Conservation (phyloP, 2,797 vertebrate species). For the Sebastes baramenuke region DNA sequence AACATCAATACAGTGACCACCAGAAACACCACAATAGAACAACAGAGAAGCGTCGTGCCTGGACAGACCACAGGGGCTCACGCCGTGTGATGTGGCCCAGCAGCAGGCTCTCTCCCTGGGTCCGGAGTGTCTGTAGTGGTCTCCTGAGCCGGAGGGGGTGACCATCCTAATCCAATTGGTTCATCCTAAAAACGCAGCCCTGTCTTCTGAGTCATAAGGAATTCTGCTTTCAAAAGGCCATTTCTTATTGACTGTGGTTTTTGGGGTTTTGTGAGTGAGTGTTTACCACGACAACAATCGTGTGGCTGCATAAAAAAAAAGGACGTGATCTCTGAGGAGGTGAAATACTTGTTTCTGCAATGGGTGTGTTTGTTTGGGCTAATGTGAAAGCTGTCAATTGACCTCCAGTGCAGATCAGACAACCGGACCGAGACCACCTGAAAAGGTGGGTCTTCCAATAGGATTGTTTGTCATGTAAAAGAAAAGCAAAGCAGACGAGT, state of each 20-base stretch:
- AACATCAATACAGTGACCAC: conserved; percentile 63
- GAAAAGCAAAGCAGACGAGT: neutral
- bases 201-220: conserved; percentile 63
- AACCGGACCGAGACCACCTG: neutral
- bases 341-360: neutral
- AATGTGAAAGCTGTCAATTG: neutral
- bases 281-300: conserved; percentile 8
- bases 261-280: conserved; percentile 7
- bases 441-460: neutral
- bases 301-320: conserved; percentile 25
- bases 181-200: conserved; percentile 52
- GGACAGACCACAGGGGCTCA: conserved; percentile 43
- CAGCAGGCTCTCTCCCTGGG: conserved; percentile 36
- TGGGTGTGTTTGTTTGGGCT: neutral
- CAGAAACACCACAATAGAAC: conserved; percentile 63
- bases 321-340: neutral
- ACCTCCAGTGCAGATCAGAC: neutral
- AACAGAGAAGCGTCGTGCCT: conserved; percentile 33
- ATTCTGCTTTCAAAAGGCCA: conserved; percentile 46
- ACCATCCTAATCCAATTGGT: conserved; percentile 53
- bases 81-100: conserved; percentile 69
- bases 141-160: conserved; percentile 39
- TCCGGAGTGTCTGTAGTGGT: conserved; percentile 55
- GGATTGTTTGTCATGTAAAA: neutral
- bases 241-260: conserved; percentile 44